Percentiles rank a stretch among this genome's conserved stretches.
phyloP scores from a whole-genome alignment of 2,888 invertebrate genomes.

The Lepidonotus clava region DNA sequence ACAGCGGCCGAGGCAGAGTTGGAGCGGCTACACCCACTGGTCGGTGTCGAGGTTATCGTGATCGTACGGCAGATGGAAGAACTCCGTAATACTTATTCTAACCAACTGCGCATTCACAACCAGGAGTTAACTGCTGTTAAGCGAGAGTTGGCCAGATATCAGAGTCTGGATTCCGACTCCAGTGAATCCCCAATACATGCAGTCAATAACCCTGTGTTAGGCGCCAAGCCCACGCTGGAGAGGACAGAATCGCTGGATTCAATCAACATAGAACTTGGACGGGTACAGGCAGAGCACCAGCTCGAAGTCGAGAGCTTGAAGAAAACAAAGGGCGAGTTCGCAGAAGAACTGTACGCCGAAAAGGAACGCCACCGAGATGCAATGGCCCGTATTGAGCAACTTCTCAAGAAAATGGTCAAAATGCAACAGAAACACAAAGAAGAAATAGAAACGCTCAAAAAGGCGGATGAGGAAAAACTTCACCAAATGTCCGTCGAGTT shows the following conservation, averaged over 20 bases:
- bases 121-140: constrained; percentile 41
- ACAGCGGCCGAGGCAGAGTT: constrained; percentile 15
- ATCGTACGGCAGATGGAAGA: constrained; percentile 25
- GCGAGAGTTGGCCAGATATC: constrained; percentile 34
- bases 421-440: constrained; percentile 48
- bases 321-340: constrained; percentile 12
- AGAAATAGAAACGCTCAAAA: constrained; percentile 1
- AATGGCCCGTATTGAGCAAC: constrained; percentile 40
- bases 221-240: background rate
- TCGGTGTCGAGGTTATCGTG: constrained; percentile 34
- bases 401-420: constrained; percentile 26
- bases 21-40: background rate
- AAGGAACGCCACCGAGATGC: constrained; percentile 42
- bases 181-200: constrained; percentile 40
- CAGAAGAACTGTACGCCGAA: background rate
- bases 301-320: constrained; percentile 38
- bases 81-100: background rate
- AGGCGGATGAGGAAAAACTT: constrained; percentile 28
- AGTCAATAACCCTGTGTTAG: background rate
- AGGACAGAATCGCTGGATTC: background rate
- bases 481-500: background rate
- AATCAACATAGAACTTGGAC: background rate
- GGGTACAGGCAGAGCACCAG: constrained; percentile 38
- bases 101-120: background rate
- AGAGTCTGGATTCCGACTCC: constrained; percentile 28